Evolutionary conservation across 2,888 invertebrate genomes (phyloP).

Genomic region (Euzetes globulus): DNA sequence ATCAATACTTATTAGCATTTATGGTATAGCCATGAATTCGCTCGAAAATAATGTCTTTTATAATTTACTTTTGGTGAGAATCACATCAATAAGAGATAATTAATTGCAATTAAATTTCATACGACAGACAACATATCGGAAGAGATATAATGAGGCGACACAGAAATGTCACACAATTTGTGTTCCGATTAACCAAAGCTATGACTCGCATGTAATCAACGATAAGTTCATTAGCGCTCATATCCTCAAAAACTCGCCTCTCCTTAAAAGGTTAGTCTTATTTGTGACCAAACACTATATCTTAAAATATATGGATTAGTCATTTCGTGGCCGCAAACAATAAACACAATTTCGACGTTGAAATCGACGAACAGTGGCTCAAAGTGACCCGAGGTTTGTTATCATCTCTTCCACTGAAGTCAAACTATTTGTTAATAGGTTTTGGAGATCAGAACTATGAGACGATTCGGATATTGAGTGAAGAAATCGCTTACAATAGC

Average conservation of each 20-base stretch:
- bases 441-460: slow-evolving; percentile 30
- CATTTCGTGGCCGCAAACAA: slow-evolving; percentile 32
- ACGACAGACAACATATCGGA: slow-evolving; percentile 6
- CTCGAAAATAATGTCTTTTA: neutral
- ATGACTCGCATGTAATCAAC: slow-evolving; percentile 12
- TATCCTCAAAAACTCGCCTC: slow-evolving; percentile 33
- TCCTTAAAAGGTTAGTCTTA: slow-evolving; percentile 28
- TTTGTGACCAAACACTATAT: neutral
- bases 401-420: neutral
- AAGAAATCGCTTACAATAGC: slow-evolving; percentile 33
- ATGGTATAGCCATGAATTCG: too few relatives aligned
- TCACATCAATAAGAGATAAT: neutral
- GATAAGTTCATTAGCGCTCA: slow-evolving; percentile 35
- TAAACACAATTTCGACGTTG: slow-evolving; percentile 32
- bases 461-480: slow-evolving; percentile 15
- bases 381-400: slow-evolving; percentile 26
- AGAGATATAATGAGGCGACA: slow-evolving; percentile 23
- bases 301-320: neutral
- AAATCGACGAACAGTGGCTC: slow-evolving; percentile 24
- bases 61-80: neutral
- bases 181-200: slow-evolving; percentile 23
- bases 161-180: slow-evolving; percentile 28
- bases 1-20: too few relatives aligned
- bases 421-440: slow-evolving; percentile 3
- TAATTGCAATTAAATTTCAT: neutral